Percentiles rank a stretch among this genome's conserved stretches.
Conservation (phyloP, 2,113 vertebrate species). For the Axis porcinus region DNA sequence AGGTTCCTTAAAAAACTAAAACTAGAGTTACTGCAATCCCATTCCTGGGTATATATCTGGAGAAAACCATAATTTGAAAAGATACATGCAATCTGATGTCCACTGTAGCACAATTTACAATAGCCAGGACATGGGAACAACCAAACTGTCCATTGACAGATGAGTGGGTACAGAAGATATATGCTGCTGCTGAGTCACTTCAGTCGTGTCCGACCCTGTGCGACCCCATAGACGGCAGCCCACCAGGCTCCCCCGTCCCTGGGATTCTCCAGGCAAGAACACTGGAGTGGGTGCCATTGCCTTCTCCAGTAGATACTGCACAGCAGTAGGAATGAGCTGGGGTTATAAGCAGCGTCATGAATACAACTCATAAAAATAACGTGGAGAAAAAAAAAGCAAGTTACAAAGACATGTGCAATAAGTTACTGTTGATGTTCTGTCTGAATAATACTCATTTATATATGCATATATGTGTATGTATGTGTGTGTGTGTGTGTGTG, state of each 20-base stretch:
- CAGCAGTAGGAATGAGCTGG: no score
- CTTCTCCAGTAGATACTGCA: no score
- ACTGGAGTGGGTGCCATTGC: not conserved
- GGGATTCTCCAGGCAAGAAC: not conserved
- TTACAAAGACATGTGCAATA: no score
- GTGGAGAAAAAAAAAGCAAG: no score
- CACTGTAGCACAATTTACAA: not conserved
- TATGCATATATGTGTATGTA: no score
- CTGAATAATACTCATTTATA: no score
- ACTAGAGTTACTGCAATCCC: not conserved
- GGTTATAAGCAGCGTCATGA: no score
- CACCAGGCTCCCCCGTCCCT: rapidly evolving
- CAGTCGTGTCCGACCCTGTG: rapidly evolving
- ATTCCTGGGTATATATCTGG: not conserved
- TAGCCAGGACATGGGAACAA: not conserved
- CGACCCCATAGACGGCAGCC: rapidly evolving
- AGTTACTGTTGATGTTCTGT: no score
- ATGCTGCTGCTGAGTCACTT: not conserved
- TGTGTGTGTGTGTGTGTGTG: no score
- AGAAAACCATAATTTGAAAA: not conserved
- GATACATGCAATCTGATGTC: not conserved
- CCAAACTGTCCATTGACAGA: not conserved
- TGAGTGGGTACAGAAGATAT: not conserved
- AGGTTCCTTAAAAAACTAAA: not conserved
- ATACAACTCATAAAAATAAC: no score